These are phyloP conservation scores for Heteronetta atricapilla DNA, from an alignment of 2,113 vertebrate species.

Conservation along the genomic window DNA sequence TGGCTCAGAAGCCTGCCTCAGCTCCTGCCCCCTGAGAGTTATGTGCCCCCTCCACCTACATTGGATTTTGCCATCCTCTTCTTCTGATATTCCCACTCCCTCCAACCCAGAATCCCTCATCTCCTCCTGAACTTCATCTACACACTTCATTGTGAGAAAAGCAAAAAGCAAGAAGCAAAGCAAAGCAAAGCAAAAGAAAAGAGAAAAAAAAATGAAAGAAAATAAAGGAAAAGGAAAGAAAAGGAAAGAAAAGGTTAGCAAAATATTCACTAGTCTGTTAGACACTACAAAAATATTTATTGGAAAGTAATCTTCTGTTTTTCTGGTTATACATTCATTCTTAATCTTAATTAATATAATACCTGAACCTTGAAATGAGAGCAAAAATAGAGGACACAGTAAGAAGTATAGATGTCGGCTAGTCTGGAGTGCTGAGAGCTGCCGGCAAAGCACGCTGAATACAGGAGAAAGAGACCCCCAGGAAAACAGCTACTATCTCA, in stretches of 20 bases:
- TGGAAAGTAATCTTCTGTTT: neutral
- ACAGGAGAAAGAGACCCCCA: neutral
- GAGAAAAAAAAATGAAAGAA: neutral
- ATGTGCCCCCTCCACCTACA: neutral
- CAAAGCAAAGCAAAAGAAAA: neutral
- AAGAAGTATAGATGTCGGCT: neutral
- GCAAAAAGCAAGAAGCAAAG: neutral
- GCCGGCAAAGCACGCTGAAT: neutral
- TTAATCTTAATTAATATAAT: neutral
- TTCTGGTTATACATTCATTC: neutral
- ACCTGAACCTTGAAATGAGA: neutral
- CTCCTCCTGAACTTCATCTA: neutral
- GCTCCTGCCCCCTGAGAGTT: neutral
- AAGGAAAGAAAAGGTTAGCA: neutral
- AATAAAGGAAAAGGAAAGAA: neutral
- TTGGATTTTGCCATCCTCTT: neutral
- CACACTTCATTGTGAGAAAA: neutral
- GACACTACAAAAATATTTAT: neutral
- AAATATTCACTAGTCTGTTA: neutral
- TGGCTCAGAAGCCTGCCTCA: neutral
- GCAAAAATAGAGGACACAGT: neutral
- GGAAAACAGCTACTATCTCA: conserved; percentile 2
- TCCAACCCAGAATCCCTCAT: neutral
- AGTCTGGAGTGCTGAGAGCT: neutral
- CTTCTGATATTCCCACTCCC: neutral